Base-by-base conservation (phyloP, 2,888 invertebrate genomes). In the Cancer borealis region DNA sequence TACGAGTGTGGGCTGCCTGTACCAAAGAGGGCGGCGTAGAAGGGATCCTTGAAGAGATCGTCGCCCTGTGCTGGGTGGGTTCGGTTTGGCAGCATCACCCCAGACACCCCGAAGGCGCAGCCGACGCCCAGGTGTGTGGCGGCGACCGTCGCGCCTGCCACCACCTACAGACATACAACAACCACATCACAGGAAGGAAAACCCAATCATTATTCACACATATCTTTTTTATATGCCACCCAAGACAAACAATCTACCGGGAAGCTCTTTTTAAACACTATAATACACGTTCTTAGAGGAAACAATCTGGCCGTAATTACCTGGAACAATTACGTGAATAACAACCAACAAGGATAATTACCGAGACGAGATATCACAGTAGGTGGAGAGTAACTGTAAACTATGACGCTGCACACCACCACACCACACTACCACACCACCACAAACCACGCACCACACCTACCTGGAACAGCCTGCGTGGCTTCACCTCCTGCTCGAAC, bases 1-100 rank as follows among this genome's bases (percentile, higher is more conserved):
- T 49, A 79, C 0, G 30, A 1, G 39, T 12, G 30, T 0, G 49
- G 39, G 46, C 26, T 8, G 30, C 54, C 39, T 10, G 26, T 93
- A 95, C 95, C 90, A 21, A 94, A 95, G 39, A 95, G 93, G 12
- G 94, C 92, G 0, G 90, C 92, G 26, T 95, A 87, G 39, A 45
- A 66, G 26, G n/a, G n/a, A 45, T 54, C 47, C 46, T 79, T 10
- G 49, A 26, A 17, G 17, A 91, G 73, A n/a, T 91, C 47, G 17
- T 45, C 88, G 10, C n/a, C 45, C 66, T 66, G 30, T 6, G 88
- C 73, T 46, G 94, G 39, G 26, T 95, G 30, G 4, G 91, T 95
- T 17, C 94, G 92, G n/a, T 92, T 93, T 0, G 95, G 95, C 46
- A 95, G 88, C 4, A 93, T 87, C 30, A 92, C 93, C 0, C 91